phyloP scores from a whole-genome alignment of 2,113 vertebrate species.

The Entosphenus tridentatus region DNA sequence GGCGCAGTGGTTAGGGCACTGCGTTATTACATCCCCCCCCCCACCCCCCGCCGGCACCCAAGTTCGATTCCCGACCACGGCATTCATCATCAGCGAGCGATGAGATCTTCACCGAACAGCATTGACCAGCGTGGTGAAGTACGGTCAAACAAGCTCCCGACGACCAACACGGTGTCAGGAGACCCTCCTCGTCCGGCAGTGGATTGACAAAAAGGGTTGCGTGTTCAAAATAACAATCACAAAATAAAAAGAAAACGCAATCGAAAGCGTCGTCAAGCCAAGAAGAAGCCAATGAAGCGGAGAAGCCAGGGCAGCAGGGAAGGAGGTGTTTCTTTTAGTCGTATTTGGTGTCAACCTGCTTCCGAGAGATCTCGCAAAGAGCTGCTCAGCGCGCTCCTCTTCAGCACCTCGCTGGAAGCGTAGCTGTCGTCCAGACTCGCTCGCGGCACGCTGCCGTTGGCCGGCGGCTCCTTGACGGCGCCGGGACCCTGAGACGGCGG shows the following conservation, averaged over 20 bases:
- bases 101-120: no score
- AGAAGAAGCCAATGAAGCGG: background rate
- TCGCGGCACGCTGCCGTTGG: conserved; percentile 45
- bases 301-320: background rate
- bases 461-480: conserved; percentile 58
- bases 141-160: no score
- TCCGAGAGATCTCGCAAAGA: conserved; percentile 83
- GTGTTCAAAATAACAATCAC: background rate
- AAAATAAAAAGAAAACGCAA: background rate
- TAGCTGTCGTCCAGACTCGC: conserved; percentile 84
- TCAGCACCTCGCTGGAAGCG: conserved; percentile 58
- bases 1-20: no score
- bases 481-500: conserved; percentile 58
- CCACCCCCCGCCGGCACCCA: no score
- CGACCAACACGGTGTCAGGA: no score
- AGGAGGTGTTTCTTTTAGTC: background rate
- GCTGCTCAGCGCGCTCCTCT: conserved; percentile 78
- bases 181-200: no score
- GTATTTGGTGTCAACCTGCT: conserved; percentile 33
- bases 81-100: no score
- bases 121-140: no score
- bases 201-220: background rate
- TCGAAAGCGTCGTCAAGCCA: background rate
- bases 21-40: no score
- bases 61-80: no score